Base-by-base conservation (phyloP, 37 sponge, comb jelly and placozoan genomes). In the Ianthella basta region DNA sequence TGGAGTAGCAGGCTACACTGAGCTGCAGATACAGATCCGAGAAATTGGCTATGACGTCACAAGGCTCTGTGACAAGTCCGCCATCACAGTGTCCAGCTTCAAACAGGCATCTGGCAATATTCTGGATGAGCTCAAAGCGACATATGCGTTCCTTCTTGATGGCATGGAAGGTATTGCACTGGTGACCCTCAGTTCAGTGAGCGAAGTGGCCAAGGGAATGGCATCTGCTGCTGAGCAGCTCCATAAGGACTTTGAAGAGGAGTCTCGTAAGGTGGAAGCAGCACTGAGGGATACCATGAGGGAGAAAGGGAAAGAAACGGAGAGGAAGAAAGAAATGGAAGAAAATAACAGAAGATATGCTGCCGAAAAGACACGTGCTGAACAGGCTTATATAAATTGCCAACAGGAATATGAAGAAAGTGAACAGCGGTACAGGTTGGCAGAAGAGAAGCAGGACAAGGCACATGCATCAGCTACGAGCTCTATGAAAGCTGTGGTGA, bases 1-100 rank as follows among this genome's bases (percentile, higher is more conserved):
- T 74, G 86, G 85, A 59, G 89, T 82, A 25, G 88, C 92, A 12
- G 88, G 88, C 16, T 65, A 72, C 60, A 87, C 87, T 14, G 73
- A 80, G 29, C 64, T 81, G 32, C 87, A 87, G 73, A 87, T 87
- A 6, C 38, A 80, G 44, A 81, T 87, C n/a, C 87, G 55, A 32
- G 36, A 36, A 4, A 67, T 87, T 82, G 87, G 87, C 15, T 66
- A 35, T 57, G 61, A 87, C 41, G 66, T 81, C 20, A 81, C 87
- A 0, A 87, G 81, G 75, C 82, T 87, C 30, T 87, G 82, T 60
- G 87, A 81, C 50, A 81, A 67, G 61, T 81, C 82, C 0, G 87
- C 87, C 12, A 29, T 82, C 35, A 87, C 82, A 0, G 60, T 87
- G 53, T 41, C 72, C n/a, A 40, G 15, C 60, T 87, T 82, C 60